phyloP scores from a whole-genome alignment of 2,113 vertebrate species.

The Rhea americana region DNA sequence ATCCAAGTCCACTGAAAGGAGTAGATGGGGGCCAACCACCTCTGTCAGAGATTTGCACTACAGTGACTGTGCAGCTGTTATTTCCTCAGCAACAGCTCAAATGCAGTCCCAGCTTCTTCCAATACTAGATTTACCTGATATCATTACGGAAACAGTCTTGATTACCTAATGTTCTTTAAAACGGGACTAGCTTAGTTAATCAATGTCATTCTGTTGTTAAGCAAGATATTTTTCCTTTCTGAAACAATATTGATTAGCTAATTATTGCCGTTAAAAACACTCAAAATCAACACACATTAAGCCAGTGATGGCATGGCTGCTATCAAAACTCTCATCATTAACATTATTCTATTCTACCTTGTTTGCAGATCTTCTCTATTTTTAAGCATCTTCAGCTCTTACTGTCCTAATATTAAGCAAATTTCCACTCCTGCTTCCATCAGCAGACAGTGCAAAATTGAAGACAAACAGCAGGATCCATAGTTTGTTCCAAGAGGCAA shows the following conservation, averaged over 20 bases:
- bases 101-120: not conserved
- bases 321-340: not conserved
- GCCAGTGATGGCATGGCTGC: not conserved
- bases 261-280: constrained; percentile 59
- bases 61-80: not conserved
- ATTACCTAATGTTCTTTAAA: constrained; percentile 59
- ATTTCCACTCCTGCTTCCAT: not conserved
- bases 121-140: not conserved
- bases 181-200: constrained; percentile 44
- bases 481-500: not conserved
- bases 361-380: not conserved
- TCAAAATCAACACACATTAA: constrained; percentile 25
- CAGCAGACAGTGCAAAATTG: not conserved
- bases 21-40: not conserved
- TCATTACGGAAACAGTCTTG: constrained; percentile 39
- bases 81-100: constrained; percentile 10
- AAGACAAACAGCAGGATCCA: not conserved
- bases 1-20: not conserved
- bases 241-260: constrained; percentile 62
- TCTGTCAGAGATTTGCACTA: not conserved
- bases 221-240: constrained; percentile 58
- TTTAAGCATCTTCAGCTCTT: not conserved
- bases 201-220: constrained; percentile 61
- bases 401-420: not conserved
- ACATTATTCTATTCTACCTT: not conserved